phyloP scores from a whole-genome alignment of 2,888 invertebrate species.

The Luperina nickerlii region DNA sequence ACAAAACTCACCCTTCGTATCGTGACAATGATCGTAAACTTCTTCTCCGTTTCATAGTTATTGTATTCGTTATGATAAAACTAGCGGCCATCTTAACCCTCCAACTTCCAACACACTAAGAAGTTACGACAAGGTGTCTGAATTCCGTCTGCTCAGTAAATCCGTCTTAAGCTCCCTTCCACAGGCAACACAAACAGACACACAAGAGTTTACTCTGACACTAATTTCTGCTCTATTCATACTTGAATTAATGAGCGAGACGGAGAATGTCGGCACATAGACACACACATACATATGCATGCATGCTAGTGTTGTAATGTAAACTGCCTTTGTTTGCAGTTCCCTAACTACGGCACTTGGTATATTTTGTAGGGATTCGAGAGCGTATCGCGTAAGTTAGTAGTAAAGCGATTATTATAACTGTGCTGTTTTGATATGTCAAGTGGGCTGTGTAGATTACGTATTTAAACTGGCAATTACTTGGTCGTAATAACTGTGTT shows the following conservation, averaged over 20 bases:
- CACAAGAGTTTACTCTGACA: conserved; percentile 44
- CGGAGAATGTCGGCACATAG: conserved; percentile 43
- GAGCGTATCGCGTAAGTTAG: conserved; percentile 26
- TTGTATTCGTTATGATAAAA: conserved; percentile 2
- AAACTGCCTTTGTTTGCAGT: conserved; percentile 56
- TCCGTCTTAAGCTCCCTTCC: conserved; percentile 45
- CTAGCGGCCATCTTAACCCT: neutral
- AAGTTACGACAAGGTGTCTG: conserved; percentile 53
- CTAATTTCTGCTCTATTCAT: conserved; percentile 58
- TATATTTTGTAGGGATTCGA: conserved; percentile 42
- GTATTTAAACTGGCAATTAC: conserved; percentile 19
- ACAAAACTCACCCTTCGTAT: neutral
- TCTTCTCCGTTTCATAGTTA: neutral
- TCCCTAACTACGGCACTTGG: conserved; percentile 35
- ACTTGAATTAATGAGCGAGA: conserved; percentile 59
- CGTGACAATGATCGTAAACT: neutral
- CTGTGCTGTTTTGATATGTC: conserved; percentile 25
- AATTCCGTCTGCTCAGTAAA: conserved; percentile 57
- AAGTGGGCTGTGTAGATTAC: conserved; percentile 11
- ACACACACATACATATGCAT: conserved; percentile 19
- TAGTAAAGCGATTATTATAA: conserved; percentile 32
- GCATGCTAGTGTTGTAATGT: conserved; percentile 43
- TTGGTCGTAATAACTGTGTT: neutral
- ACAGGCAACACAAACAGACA: conserved; percentile 40
- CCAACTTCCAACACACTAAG: conserved; percentile 3